Percentiles rank a stretch among this genome's conserved stretches.
Evolutionary conservation across 2,797 vertebrate species (phyloP).

Genomic region (Aldrovandia affinis): DNA sequence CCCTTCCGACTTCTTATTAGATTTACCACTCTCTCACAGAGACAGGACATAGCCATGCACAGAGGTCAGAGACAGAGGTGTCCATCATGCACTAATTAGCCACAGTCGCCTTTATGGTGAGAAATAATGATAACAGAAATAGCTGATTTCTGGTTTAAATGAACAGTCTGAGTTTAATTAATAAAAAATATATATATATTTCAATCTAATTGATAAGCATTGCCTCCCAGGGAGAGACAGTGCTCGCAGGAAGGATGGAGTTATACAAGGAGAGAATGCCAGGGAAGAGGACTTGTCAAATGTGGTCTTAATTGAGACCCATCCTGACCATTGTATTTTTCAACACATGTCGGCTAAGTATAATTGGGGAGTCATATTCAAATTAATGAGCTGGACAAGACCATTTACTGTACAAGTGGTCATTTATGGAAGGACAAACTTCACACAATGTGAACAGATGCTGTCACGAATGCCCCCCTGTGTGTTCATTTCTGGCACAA

Average conservation of each 20-base stretch:
- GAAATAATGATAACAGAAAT: constrained; percentile 25
- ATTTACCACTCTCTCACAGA: constrained; percentile 58
- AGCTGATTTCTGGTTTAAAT: constrained; percentile 6
- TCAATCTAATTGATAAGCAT: constrained; percentile 20
- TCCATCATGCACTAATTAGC: constrained; percentile 62
- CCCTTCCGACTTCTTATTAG: constrained; percentile 52
- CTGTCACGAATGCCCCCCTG: background rate
- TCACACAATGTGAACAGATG: constrained; percentile 20
- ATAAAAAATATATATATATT: background rate
- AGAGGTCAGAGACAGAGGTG: constrained; percentile 55
- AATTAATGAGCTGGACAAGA: constrained; percentile 14
- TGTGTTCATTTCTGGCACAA: constrained; percentile 1
- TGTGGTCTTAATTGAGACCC: background rate
- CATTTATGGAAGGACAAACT: constrained; percentile 14
- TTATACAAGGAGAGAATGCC: background rate
- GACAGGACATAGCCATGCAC: constrained; percentile 43
- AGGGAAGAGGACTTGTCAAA: background rate
- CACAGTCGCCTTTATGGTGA: constrained; percentile 29
- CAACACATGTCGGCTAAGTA: background rate
- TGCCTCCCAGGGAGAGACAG: background rate
- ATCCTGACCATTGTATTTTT: background rate
- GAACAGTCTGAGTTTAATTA: constrained; percentile 13
- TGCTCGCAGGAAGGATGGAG: background rate
- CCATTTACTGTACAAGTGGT: constrained; percentile 22
- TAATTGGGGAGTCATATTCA: constrained; percentile 10